These are phyloP conservation scores for Cirrhinus mrigala DNA, from an alignment of 2,797 vertebrate genomes.

Conservation along the genomic window DNA sequence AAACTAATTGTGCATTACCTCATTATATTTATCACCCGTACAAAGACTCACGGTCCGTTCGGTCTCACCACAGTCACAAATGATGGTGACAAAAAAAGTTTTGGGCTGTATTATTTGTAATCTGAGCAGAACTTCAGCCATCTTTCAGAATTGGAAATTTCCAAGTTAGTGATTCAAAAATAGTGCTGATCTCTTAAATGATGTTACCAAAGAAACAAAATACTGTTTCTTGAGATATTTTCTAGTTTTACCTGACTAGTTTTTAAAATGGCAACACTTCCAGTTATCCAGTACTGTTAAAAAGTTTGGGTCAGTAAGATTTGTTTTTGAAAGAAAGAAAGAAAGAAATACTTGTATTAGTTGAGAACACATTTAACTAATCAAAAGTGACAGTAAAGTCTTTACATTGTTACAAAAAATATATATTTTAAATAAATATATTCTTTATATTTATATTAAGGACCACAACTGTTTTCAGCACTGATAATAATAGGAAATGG, in stretches of 20 bases:
- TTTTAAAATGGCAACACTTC: not conserved
- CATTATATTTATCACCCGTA: slow-evolving; percentile 28
- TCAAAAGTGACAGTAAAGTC: not conserved
- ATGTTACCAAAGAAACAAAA: not conserved
- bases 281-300: not conserved
- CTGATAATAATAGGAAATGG: too few species aligned
- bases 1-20: slow-evolving; percentile 20
- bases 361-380: not conserved
- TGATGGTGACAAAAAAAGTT: not conserved
- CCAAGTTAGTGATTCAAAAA: not conserved
- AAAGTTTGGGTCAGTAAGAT: not conserved
- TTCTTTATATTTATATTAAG: too few species aligned
- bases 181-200: not conserved
- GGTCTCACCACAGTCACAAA: not conserved
- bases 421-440: too few species aligned
- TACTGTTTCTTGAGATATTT: not conserved
- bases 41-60: not conserved
- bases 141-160: not conserved
- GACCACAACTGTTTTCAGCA: too few species aligned
- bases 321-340: not conserved
- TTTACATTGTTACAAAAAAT: not conserved
- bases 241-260: not conserved
- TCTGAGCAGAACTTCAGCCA: not conserved
- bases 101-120: not conserved
- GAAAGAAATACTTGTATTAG: not conserved